Conservation (phyloP, 1,140 invertebrate species). For the Lysiphlebus fabarum region DNA sequence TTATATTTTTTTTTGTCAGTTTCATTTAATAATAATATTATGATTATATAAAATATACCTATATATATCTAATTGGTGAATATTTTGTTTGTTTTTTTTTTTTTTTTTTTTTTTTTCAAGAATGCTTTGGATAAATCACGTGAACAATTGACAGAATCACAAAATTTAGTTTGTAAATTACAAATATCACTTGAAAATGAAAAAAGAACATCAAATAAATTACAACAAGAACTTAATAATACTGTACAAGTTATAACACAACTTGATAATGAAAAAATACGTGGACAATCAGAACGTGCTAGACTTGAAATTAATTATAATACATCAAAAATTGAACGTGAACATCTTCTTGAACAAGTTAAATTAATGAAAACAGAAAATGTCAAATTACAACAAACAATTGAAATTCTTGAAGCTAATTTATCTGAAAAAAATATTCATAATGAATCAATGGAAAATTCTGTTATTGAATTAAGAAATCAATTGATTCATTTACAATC, state of each 20-base stretch:
- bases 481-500: constrained; percentile 25
- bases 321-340: constrained; percentile 30
- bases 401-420: constrained; percentile 31
- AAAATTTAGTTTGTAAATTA: constrained; percentile 31
- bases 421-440: constrained; percentile 20
- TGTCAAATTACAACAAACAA: constrained; percentile 32
- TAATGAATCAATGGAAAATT: constrained; percentile 30
- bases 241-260: constrained; percentile 27
- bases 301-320: constrained; percentile 38
- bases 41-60: too few relatives aligned
- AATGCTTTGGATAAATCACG: constrained; percentile 32
- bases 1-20: too few relatives aligned
- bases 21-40: too few relatives aligned
- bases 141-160: constrained; percentile 33
- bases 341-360: constrained; percentile 35
- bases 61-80: too few relatives aligned
- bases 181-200: constrained; percentile 37
- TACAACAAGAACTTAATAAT: constrained; percentile 34
- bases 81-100: too few relatives aligned
- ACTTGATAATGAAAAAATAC: constrained; percentile 41
- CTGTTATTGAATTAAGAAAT: constrained; percentile 27
- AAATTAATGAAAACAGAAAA: constrained; percentile 33
- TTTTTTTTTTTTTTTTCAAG: too few relatives aligned
- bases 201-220: constrained; percentile 31
- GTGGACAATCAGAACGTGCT: constrained; percentile 31